phyloP scores from a whole-genome alignment of 2,113 vertebrate genomes.

The Mobula birostris region DNA sequence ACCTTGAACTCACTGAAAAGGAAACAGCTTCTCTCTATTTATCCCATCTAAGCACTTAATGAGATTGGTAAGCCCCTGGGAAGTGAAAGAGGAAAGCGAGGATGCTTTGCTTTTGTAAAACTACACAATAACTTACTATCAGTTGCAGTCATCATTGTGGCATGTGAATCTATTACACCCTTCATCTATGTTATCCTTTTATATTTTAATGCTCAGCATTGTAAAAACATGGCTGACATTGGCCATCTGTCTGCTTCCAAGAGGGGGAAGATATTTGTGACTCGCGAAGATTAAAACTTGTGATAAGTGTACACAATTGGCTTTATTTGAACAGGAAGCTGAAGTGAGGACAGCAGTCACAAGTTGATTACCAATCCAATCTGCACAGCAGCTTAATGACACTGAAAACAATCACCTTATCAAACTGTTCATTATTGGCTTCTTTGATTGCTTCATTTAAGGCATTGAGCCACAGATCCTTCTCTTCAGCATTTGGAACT shows the following conservation, averaged over 20 bases:
- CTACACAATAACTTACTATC: too few relatives aligned
- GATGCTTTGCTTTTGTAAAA: background rate
- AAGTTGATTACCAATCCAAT: too few relatives aligned
- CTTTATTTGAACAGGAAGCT: background rate
- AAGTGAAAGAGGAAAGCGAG: background rate
- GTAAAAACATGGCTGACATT: background rate
- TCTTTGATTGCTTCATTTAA: constrained; percentile 77
- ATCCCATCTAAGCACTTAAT: too few relatives aligned
- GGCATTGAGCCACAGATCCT: constrained; percentile 88
- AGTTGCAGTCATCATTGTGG: background rate
- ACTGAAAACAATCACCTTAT: constrained; percentile 65
- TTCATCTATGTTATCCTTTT: background rate
- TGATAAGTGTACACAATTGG: background rate
- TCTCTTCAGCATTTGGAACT: constrained; percentile 71
- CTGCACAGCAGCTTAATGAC: too few relatives aligned
- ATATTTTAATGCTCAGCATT: background rate
- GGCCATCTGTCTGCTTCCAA: too few relatives aligned
- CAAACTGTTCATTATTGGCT: constrained; percentile 87
- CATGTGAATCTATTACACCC: background rate
- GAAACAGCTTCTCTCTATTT: too few relatives aligned
- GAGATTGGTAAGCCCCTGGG: too few relatives aligned
- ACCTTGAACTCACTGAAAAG: too few relatives aligned
- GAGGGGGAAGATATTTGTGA: too few relatives aligned
- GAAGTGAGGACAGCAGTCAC: background rate
- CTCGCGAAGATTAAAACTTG: background rate